Conservation (phyloP, 2,888 invertebrate species). For the Gisinianus flammeolus region DNA sequence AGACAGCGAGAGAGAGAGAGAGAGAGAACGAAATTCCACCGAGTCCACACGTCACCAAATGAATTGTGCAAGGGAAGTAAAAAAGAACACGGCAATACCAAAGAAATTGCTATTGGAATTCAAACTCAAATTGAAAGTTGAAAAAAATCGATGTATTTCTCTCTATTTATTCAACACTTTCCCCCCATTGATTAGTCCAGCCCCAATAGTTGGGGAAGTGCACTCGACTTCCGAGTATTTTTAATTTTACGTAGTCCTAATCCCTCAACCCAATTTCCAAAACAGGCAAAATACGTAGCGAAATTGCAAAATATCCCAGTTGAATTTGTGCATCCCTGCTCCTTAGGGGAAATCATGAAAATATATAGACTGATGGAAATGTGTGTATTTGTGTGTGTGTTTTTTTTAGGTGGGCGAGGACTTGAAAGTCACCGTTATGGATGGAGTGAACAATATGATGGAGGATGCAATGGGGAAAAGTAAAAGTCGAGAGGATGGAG, state of each 20-base stretch:
- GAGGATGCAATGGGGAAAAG: conserved; percentile 3
- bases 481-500: conserved; percentile 12
- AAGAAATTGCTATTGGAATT: background rate
- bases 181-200: no score
- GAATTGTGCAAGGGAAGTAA: no score
- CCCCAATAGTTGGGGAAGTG: background rate
- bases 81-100: no score
- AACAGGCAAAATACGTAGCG: background rate
- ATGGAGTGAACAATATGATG: conserved; percentile 21
- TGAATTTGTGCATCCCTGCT: no score
- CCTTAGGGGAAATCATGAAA: no score
- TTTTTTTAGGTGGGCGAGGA: conserved; percentile 30
- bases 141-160: background rate
- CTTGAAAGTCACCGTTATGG: conserved; percentile 5
- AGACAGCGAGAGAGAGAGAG: background rate
- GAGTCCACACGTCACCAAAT: no score
- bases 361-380: background rate
- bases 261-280: background rate
- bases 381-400: background rate
- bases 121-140: background rate
- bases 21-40: background rate
- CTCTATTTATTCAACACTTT: background rate
- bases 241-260: no score
- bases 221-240: background rate
- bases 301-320: background rate